phyloP scores from a whole-genome alignment of 2,797 vertebrate species.

The Chloroceryle amazona region DNA sequence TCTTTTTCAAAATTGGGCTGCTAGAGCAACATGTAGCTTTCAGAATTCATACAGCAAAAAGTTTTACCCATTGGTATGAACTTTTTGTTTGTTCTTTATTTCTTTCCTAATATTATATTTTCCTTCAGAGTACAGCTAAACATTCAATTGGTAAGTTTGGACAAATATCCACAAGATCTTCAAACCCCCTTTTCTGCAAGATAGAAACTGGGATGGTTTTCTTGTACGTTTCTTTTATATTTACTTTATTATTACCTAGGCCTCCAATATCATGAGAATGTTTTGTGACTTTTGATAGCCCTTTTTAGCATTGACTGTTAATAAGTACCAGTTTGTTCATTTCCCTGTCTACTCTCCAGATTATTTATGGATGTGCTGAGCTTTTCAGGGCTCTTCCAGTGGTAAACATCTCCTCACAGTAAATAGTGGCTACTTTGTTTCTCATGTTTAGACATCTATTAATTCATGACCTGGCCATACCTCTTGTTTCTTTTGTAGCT shows the following conservation, averaged over 20 bases:
- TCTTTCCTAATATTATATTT: not conserved
- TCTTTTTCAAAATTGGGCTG: not conserved
- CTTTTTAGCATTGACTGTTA: not conserved
- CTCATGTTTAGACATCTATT: not conserved
- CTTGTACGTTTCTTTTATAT: not conserved
- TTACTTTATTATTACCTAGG: not conserved
- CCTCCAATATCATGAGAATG: not conserved
- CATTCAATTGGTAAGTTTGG: not conserved
- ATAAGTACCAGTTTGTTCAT: not conserved
- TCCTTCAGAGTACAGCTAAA: not conserved
- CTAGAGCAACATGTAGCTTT: not conserved
- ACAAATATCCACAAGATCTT: not conserved
- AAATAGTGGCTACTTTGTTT: not conserved
- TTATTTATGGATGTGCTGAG: not conserved
- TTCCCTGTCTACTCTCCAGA: not conserved
- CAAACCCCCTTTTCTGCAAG: not conserved
- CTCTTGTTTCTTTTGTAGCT: not conserved
- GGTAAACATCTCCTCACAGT: not conserved
- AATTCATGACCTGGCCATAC: not conserved
- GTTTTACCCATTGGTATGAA: not conserved
- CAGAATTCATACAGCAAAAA: not conserved
- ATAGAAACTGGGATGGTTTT: not conserved
- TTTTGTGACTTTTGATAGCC: not conserved
- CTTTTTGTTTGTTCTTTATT: not conserved
- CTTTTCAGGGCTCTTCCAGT: not conserved